A percentile compares a stretch with the other conserved stretches of the same genome.
These are phyloP conservation scores for Toxotes chatareus DNA, from an alignment of 2,113 vertebrate species.

Conservation along the genomic window DNA sequence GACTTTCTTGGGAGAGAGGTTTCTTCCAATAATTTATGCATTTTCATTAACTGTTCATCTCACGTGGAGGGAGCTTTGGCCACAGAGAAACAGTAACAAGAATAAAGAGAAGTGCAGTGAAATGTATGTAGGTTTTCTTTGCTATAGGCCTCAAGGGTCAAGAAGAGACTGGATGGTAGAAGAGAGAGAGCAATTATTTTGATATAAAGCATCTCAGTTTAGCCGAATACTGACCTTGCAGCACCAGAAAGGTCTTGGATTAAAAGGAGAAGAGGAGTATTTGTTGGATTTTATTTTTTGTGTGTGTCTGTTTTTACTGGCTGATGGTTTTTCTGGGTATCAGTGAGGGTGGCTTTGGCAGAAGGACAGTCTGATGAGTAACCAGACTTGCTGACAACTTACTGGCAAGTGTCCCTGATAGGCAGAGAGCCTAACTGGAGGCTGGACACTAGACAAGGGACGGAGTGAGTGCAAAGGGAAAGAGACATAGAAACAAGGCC, in stretches of 20 bases:
- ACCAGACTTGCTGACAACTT: constrained; percentile 23
- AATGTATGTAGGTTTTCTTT: constrained; percentile 25
- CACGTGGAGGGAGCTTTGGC: neutral
- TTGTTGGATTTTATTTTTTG: neutral
- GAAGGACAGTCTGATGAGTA: neutral
- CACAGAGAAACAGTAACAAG: neutral
- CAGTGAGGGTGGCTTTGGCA: constrained; percentile 14
- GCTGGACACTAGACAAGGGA: neutral
- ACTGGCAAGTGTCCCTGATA: constrained; percentile 28
- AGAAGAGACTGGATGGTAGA: neutral
- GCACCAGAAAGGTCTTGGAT: constrained; percentile 6
- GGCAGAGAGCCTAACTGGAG: constrained; percentile 1
- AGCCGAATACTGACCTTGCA: neutral
- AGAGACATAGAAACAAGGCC: neutral
- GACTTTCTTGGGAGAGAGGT: too few relatives aligned
- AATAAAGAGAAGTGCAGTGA: constrained; percentile 13
- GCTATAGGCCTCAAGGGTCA: constrained; percentile 3
- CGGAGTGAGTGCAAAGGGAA: constrained; percentile 1
- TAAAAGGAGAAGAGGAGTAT: constrained; percentile 8
- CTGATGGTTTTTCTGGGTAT: constrained; percentile 10
- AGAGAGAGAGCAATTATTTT: constrained; percentile 42
- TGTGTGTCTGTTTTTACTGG: constrained; percentile 22
- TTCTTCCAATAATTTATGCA: neutral
- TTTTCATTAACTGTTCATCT: constrained; percentile 23
- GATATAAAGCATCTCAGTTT: constrained; percentile 33